Evolutionary conservation across 2,888 invertebrate genomes (phyloP).

Genomic region (Linnaemya vulpina): DNA sequence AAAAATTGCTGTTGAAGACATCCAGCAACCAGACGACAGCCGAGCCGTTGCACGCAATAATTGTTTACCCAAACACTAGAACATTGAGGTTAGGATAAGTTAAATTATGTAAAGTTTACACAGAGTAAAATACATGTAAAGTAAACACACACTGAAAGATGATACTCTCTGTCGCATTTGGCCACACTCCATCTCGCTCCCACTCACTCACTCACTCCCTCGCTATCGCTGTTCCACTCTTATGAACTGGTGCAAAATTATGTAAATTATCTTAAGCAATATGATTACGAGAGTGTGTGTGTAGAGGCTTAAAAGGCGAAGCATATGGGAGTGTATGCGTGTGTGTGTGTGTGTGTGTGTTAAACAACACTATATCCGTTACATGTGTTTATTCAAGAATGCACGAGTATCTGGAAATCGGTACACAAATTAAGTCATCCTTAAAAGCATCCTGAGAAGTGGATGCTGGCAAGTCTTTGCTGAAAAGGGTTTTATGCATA

Average conservation of each 20-base stretch:
- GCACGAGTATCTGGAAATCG: background rate
- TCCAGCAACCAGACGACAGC: background rate
- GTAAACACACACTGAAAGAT: constrained; percentile 48
- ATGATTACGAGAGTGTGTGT: constrained; percentile 33
- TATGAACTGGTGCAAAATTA: constrained; percentile 35
- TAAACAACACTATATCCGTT: background rate
- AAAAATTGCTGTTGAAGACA: constrained; percentile 3
- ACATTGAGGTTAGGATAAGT: constrained; percentile 63
- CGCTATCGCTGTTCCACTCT: background rate
- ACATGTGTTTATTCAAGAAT: background rate
- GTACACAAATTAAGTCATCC: constrained; percentile 51
- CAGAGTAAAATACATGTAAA: constrained; percentile 37
- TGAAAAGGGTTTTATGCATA: constrained; percentile 21
- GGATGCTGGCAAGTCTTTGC: background rate
- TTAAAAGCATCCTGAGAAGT: background rate
- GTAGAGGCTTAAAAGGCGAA: background rate
- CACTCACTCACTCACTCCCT: background rate
- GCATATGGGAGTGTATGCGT: too few species aligned
- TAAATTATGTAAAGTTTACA: constrained; percentile 59
- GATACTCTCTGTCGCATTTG: background rate
- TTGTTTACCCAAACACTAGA: constrained; percentile 50
- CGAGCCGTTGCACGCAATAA: background rate
- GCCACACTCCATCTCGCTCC: background rate
- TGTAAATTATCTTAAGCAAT: constrained; percentile 52
- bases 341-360: background rate